These are phyloP conservation scores for Aphelenchoides bicaudatus DNA, from an alignment of 2,888 invertebrate species.

Conservation along the genomic window DNA sequence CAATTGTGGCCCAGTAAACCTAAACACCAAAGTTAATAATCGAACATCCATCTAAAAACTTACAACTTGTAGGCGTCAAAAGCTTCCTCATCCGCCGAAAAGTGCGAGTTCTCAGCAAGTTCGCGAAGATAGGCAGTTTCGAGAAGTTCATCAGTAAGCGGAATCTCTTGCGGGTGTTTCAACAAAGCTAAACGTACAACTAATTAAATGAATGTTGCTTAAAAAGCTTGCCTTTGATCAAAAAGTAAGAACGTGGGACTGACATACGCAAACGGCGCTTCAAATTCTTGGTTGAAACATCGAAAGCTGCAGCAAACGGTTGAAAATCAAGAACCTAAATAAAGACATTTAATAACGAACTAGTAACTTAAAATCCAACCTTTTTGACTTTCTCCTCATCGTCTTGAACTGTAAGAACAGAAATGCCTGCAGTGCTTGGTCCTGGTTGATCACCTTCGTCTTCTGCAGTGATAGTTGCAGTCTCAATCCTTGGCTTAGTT, in stretches of 20 bases:
- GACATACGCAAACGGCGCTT: slow-evolving; percentile 23
- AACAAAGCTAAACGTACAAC: slow-evolving; percentile 3
- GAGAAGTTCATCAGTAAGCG: slow-evolving; percentile 21
- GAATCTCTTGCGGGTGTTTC: slow-evolving; percentile 12
- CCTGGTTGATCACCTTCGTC: slow-evolving; percentile 23
- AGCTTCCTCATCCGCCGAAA: slow-evolving; percentile 15
- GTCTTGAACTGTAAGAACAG: slow-evolving; percentile 27
- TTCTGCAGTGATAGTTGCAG: slow-evolving; percentile 20
- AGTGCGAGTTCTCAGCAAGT: slow-evolving; percentile 1
- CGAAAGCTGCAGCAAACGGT: slow-evolving; percentile 41
- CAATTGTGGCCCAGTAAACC: slow-evolving; percentile 29
- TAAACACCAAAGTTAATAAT: not conserved
- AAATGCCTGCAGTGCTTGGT: slow-evolving; percentile 7
- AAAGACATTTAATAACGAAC: slow-evolving; percentile 3
- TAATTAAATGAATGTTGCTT: not conserved
- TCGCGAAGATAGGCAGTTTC: slow-evolving; percentile 30
- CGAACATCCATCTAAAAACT: not conserved
- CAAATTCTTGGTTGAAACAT: slow-evolving; percentile 33
- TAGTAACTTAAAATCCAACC: slow-evolving; percentile 17
- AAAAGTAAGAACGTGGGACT: slow-evolving; percentile 34
- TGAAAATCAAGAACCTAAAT: slow-evolving; percentile 28
- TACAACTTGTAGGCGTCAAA: slow-evolving; percentile 14
- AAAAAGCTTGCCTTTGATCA: slow-evolving; percentile 29
- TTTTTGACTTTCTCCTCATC: slow-evolving; percentile 33
- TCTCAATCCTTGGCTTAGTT: slow-evolving; percentile 32